These are phyloP conservation scores for Drosophila tristis DNA, from an alignment of 1,140 invertebrate genomes.

Conservation along the genomic window DNA sequence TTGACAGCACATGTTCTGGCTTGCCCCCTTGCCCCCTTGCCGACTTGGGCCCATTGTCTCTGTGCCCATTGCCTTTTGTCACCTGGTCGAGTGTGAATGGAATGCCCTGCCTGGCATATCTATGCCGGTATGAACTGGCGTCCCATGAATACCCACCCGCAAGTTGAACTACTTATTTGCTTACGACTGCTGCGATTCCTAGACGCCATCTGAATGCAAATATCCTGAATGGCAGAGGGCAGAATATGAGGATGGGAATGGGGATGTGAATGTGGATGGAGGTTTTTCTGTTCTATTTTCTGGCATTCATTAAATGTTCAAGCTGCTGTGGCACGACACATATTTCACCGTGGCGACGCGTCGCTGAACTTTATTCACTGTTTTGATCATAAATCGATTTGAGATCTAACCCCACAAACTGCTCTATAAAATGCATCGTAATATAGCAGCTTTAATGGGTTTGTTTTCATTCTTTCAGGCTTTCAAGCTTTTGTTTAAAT, in stretches of 20 bases:
- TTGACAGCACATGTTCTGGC: conserved; percentile 59
- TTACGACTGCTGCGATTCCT: conserved; percentile 30
- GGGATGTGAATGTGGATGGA: no score
- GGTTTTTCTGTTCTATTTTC: no score
- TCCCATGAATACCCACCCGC: conserved; percentile 44
- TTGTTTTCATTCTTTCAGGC: no score
- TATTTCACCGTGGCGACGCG: no score
- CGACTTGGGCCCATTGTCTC: conserved; percentile 54
- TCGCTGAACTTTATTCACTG: no score
- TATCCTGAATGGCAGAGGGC: not conserved
- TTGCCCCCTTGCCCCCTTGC: conserved; percentile 1
- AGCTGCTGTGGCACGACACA: no score
- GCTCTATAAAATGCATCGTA: no score
- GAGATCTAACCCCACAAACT: no score
- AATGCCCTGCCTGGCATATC: conserved; percentile 66
- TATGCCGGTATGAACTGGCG: conserved; percentile 42
- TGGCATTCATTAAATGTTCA: conserved; percentile 3
- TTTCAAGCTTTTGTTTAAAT: no score
- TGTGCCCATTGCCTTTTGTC: conserved; percentile 53
- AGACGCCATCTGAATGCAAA: not conserved
- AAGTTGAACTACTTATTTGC: conserved; percentile 67
- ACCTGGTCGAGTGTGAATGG: conserved; percentile 67
- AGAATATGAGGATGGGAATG: no score
- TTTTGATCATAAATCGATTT: no score
- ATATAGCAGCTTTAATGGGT: no score